Percentiles rank a stretch among this genome's conserved stretches.
Conservation (phyloP, 2,113 vertebrate genomes). For the Ptilonorhynchus violaceus region DNA sequence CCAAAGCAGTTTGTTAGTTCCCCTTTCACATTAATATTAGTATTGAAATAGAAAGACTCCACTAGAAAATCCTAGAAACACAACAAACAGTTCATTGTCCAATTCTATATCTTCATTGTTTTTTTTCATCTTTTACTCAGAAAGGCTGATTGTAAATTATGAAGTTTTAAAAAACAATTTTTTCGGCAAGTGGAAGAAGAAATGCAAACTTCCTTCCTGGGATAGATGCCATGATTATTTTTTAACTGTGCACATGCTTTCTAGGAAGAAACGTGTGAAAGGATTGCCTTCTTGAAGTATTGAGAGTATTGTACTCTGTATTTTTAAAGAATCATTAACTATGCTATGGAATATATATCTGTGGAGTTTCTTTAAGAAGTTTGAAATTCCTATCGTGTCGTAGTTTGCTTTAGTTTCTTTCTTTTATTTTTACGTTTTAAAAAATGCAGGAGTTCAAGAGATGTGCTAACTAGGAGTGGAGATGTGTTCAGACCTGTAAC, state of each 20-base stretch:
- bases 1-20: background rate
- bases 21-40: background rate
- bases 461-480: background rate
- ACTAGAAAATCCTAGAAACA: background rate
- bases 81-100: background rate
- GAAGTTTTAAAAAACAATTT: background rate
- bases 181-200: background rate
- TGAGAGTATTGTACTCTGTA: background rate
- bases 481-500: constrained; percentile 66
- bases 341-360: background rate
- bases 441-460: constrained; percentile 38
- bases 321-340: background rate
- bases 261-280: background rate
- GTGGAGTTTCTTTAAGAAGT: background rate
- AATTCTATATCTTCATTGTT: background rate
- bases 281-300: background rate
- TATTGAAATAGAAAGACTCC: background rate
- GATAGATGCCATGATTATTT: background rate
- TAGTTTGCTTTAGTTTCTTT: constrained; percentile 14
- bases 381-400: background rate
- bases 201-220: background rate
- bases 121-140: background rate
- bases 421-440: background rate
- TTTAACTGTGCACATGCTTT: background rate
- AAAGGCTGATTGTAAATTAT: background rate